phyloP scores from a whole-genome alignment of 2,797 vertebrate species.

The Mastacembelus armatus region DNA sequence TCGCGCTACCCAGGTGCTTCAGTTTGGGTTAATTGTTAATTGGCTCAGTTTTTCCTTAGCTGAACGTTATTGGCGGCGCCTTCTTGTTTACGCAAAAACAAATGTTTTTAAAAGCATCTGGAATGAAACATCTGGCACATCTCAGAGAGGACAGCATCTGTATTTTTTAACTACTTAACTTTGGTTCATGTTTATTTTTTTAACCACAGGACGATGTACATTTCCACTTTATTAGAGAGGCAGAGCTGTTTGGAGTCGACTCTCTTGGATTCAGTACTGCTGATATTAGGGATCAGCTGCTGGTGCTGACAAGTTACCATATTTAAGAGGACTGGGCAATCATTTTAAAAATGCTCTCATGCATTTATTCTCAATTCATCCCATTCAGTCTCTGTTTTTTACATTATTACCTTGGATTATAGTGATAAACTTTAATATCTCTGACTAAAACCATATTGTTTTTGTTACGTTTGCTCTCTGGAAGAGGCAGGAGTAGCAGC shows the following conservation, averaged over 20 bases:
- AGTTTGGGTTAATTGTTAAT: no score
- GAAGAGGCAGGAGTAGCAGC: neutral
- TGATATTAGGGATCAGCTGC: constrained; percentile 4
- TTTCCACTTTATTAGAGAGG: constrained; percentile 6
- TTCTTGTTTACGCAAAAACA: neutral
- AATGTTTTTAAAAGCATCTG: neutral
- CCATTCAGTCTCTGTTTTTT: neutral
- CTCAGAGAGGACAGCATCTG: neutral
- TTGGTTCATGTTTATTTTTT: constrained; percentile 27
- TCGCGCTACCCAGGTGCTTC: no score
- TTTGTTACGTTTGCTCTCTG: no score
- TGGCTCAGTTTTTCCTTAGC: no score
- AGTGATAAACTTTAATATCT: neutral
- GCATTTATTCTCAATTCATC: neutral
- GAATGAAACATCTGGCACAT: constrained; percentile 27
- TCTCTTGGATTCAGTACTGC: neutral
- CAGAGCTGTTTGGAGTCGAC: neutral
- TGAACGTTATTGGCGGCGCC: no score
- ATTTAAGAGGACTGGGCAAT: neutral
- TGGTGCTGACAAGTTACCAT: neutral
- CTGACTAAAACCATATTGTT: neutral
- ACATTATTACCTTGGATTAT: neutral
- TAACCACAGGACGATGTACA: constrained; percentile 10
- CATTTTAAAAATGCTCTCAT: neutral
- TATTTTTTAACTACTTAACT: constrained; percentile 5